Evolutionary conservation across 2,797 vertebrate genomes (phyloP), one percentile per base, ranked within the genome.

Genomic region (Epinephelus coioides): DNA sequence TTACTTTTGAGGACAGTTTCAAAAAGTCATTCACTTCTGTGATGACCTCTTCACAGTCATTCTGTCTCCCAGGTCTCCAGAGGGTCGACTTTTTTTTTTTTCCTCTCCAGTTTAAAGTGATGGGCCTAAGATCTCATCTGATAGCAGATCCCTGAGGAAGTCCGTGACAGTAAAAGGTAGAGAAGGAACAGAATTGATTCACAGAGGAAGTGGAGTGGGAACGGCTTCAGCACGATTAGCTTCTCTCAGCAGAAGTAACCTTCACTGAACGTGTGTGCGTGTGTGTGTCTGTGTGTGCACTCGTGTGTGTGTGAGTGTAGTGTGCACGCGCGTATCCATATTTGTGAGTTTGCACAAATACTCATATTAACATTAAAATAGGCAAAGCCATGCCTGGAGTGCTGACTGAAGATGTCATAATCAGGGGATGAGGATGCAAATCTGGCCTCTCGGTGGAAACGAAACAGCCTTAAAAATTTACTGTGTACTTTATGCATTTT

Each of bases 381-480:
- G 85, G 72, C 46, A 89, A 83, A 89, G 81, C 82, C 77, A 63
- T 53, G 78, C 84, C 89, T 47, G 65, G 13, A 88, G 81, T 90
- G 79, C 71, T 88, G 82, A 83, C 82, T 88, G 60, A 74, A 86
- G 78, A 85, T 88, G 87, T 90, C 89, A 88, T 86, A 92, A 88
- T 91, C 82, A 85, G 76, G 83, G 84, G 78, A 90, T 88, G 76
- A 85, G 87, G 86, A 90, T 91, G 91, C 90, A 91, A 93, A 94
- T 92, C 84, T 85, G 81, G 77, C 69, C 76, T 85, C 88, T 90
- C n/a, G 13, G 76, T 86, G 73, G 74, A 88, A 91, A 85, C 86
- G 87, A 85, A 91, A 85, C 81, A 82, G 79, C 72, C 84, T 92
- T 89, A 89, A 91, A 91, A 83, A 87, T 90, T 78, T 72, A 91